Evolutionary conservation across 2,888 invertebrate species (phyloP), one percentile per base, ranked within the genome.

Genomic region (Drosophila antonietae): DNA sequence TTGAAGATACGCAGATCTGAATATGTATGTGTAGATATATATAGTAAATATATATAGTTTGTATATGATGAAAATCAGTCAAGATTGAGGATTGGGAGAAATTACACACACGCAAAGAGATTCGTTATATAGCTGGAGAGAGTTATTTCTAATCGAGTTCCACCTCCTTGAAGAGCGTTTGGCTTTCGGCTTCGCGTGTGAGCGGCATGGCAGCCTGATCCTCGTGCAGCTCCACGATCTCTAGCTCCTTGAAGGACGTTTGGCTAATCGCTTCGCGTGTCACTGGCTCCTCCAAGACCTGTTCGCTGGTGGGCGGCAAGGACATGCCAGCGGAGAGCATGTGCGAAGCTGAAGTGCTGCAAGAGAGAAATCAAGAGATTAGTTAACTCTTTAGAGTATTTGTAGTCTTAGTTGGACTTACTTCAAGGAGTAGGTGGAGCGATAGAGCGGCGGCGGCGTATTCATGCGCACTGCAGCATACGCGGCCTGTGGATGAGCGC

Each of bases 361-460:
- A 3, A 69, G 56, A 14, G 0, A 5, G 3, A 39, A 7, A 5
- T 7, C 18, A 41, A 6, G 0, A 10, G 8, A 51, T 51, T 61
- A 64, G 57, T 59, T 4, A 20, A 7, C 20, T 6, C 10, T 23
- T 37, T 6, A 14, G 0, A 23, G 23, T 53, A 28, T 6, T 0
- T 14, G 15, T 43, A 14, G 4, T 1, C 41, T 15, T 2, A 20
- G 44, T 7, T 9, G 0, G 41, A 68, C 88, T 83, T 93, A 96
- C 96, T 95, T 95, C 92, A 96, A 93, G 90, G 96, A 94, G 93
- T 96, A 96, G 83, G 97, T 96, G 70, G 98, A 97, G 91, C 98
- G 94, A 93, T 98, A 98, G 12, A 98, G 97, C 51, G 98, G 98
- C 43, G 98, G 98, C 59, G 98, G 98, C 46, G 98, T 97, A 69